Evolutionary conservation across 1,140 invertebrate genomes (phyloP), one percentile per base, ranked within the genome.

Genomic region (Ceratina australensis): DNA sequence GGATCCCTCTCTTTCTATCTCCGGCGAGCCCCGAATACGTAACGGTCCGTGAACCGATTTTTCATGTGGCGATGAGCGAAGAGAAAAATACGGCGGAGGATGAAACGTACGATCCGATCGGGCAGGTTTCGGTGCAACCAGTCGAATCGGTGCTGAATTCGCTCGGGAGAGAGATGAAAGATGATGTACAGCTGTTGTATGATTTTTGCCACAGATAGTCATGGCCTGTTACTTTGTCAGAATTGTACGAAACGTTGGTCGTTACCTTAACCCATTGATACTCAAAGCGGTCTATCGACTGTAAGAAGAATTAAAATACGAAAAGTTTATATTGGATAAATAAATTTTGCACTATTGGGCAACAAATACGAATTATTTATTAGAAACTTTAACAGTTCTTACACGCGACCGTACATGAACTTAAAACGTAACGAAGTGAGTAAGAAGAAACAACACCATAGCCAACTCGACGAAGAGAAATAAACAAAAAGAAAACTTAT

Each of bases 151-250:
- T 28, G 33, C 10, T 42, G 50, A 13, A 68, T 12, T 22, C 18
- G 20, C 13, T 54, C 18, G 13, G 26, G 3, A n/a, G 26, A 68
- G 42, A 80, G 78, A 60, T 75, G 60, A 72, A 52, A 59, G 13
- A 42, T 20, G 10, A 22, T 42, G 33, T 42, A n/a, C n/a, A 10
- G 33, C 33, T 3, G 20, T 13, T 20, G 18, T 12, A 57, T 69
- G 75, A 82, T 82, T 52, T 18, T 33, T 8, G 52, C 26, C 50
- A 16, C 57, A 72, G 76, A 83, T 75, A 72, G 81, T 74, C 82
- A 87, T 66, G 86, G 56, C 87, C 86, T 88, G 83, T 81, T 78
- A 79, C 81, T 83, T 76, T 81, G 81, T 69, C 83, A 80, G 76
- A 67, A 78, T 80, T 76, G 82, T 82, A 74, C 86, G 67, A 82